Evolutionary conservation across 2,888 invertebrate genomes (phyloP).

Genomic region (Ommatoiulus sabulosus): DNA sequence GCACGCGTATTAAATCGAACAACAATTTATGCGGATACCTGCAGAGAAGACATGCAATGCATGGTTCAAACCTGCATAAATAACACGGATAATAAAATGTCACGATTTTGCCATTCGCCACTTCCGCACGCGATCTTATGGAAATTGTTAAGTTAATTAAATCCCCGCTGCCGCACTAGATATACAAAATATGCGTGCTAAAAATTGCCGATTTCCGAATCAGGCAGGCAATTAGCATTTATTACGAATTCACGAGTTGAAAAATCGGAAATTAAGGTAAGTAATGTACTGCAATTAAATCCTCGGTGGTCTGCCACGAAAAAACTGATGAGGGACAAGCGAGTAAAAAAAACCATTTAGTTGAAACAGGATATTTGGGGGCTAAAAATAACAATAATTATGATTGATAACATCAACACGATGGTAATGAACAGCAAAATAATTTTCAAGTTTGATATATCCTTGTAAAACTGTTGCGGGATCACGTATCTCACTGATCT

Average conservation of each 20-base stretch:
- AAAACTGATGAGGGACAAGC: neutral
- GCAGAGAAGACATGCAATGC: neutral
- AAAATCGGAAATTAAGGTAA: constrained; percentile 19
- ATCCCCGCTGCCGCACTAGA: neutral
- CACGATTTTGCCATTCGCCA: neutral
- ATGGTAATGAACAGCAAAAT: too few relatives aligned
- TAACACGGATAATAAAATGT: neutral
- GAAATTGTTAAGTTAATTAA: constrained; percentile 27
- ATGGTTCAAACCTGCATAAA: neutral
- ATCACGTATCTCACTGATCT: too few relatives aligned
- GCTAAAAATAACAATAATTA: neutral
- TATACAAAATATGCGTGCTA: constrained; percentile 7
- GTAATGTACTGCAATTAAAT: neutral
- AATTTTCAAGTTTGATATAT: too few relatives aligned
- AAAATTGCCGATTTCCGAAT: constrained; percentile 20
- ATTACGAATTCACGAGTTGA: neutral
- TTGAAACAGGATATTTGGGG: neutral
- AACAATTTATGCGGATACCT: neutral
- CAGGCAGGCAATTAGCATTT: neutral
- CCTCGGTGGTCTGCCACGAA: neutral
- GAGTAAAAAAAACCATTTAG: neutral
- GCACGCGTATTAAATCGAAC: neutral
- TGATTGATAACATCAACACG: neutral
- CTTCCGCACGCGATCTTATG: neutral
- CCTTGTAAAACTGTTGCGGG: too few relatives aligned